Evolutionary conservation across 2,888 invertebrate genomes (phyloP), one percentile per base, ranked within the genome.

Genomic region (Lacanobia wlatinum): DNA sequence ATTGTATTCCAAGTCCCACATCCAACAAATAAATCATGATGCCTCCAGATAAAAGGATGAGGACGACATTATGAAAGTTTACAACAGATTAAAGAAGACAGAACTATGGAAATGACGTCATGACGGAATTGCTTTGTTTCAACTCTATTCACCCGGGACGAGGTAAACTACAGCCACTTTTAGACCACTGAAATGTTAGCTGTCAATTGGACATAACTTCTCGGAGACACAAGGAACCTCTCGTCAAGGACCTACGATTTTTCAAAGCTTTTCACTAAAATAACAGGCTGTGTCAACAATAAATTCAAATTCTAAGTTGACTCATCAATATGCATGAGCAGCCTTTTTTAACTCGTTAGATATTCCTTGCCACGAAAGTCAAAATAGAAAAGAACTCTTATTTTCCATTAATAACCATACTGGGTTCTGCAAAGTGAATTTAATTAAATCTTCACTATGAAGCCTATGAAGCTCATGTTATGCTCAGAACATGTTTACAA

Each of bases 71-170:
- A 82, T 70, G 60, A 72, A 82, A 84, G 82, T 82, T 85, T 82
- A 76, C 72, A 84, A 82, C 76, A 69, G 77, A 80, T 85, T 84
- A 75, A 79, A 80, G 74, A 71, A 71, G 64, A 76, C 73, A 63
- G 74, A 78, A 75, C 65, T 73, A 73, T 78, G 58, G 77, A 73
- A 87, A 84, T 82, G 65, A 76, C 71, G 78, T 80, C 72, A 76
- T 50, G 28, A 52, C 65, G 70, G 82, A 87, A 88, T 88, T 87
- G 85, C 86, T 88, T 89, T 91, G 87, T 88, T 90, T 88, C 84
- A 76, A 76, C 79, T 80, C 73, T 78, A 79, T 78, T 81, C 81
- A 55, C 80, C 40, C 16, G 82, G 83, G 85, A 64, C 70, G 84
- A 86, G 83, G 87, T 87, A 87, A 89, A 87, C 87, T 87, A 84